Conservation (phyloP, 2,797 vertebrate species). For the Cryptoblepharus egeriae region DNA sequence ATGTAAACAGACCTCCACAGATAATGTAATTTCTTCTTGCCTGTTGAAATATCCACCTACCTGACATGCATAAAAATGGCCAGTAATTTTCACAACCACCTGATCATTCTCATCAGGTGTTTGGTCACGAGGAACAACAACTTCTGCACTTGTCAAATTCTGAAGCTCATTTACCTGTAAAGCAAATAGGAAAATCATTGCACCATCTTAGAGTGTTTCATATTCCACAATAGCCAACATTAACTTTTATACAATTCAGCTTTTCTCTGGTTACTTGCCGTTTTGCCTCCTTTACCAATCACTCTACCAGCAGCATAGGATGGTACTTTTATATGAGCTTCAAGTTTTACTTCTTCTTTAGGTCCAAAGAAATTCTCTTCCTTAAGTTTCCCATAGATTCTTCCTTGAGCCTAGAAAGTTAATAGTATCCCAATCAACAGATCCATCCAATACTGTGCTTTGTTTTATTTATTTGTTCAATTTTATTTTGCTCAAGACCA, state of each 20-base stretch:
- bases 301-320: conserved; percentile 97
- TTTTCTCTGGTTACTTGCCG: conserved; percentile 82
- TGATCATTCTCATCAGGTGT: conserved; percentile 98
- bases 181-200: conserved; percentile 3
- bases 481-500: too few relatives aligned
- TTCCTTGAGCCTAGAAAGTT: conserved; percentile 90
- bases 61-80: conserved; percentile 99
- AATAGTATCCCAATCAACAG: conserved; percentile 1
- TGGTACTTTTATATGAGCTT: conserved; percentile 98
- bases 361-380: conserved; percentile 99
- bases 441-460: neutral
- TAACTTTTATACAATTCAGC: conserved; percentile 37
- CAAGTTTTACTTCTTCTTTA: conserved; percentile 98
- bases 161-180: conserved; percentile 96
- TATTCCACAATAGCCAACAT: neutral
- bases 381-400: conserved; percentile 98
- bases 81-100: conserved; percentile 98
- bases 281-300: conserved; percentile 99
- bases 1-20: neutral
- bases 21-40: neutral
- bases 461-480: too few relatives aligned
- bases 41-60: conserved; percentile 72
- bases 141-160: conserved; percentile 97
- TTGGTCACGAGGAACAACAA: conserved; percentile 98
- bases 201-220: neutral